Evolutionary conservation across 2,113 vertebrate genomes (phyloP).

Genomic region (Chinchilla lanigera): DNA sequence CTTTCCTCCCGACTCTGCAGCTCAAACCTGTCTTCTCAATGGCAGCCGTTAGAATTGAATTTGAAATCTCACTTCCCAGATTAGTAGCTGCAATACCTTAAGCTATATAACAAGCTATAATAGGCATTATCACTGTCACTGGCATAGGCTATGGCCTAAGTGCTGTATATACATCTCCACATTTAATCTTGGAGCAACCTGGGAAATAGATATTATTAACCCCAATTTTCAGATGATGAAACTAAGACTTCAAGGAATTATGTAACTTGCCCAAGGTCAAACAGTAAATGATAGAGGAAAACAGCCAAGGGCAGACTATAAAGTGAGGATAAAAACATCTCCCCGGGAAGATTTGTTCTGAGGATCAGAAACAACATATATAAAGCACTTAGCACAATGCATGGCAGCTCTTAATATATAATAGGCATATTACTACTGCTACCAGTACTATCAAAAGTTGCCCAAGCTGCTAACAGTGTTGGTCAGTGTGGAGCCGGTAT

Average conservation of each 20-base stretch:
- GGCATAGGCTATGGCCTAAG: neutral
- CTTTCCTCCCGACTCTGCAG: neutral
- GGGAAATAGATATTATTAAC: neutral
- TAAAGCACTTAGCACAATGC: neutral
- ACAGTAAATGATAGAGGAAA: neutral
- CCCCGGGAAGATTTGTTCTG: neutral
- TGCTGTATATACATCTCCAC: neutral
- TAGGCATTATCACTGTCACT: accelerated
- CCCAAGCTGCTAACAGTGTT: neutral
- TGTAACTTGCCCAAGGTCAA: constrained; percentile 35
- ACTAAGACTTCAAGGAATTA: constrained; percentile 48
- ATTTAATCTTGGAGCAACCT: neutral
- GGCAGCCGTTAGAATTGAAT: neutral
- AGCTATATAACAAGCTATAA: neutral
- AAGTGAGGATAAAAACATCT: neutral
- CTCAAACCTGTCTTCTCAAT: neutral
- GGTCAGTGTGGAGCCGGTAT: neutral
- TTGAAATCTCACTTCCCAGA: neutral
- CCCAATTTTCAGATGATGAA: constrained; percentile 49
- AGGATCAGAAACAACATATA: constrained; percentile 1
- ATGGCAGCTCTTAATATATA: neutral
- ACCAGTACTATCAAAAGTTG: neutral
- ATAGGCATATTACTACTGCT: neutral
- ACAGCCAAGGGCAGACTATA: neutral
- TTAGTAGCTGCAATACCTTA: neutral